Evolutionary conservation across 2,113 vertebrate species (phyloP).

Genomic region (Neopipo cinnamomea): DNA sequence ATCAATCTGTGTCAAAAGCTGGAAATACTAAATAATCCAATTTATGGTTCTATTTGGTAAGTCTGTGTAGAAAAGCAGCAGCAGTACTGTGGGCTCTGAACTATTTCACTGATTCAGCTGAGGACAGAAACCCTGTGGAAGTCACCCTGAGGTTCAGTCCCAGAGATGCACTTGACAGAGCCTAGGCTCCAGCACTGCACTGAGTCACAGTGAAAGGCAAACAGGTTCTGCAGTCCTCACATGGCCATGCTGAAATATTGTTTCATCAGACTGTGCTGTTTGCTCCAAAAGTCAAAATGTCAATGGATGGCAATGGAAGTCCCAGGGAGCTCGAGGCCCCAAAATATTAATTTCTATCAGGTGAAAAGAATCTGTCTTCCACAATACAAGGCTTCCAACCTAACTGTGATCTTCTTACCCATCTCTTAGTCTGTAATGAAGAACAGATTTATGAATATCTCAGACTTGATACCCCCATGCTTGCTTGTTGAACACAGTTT

Average conservation of each 20-base stretch:
- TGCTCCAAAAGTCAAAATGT: not conserved
- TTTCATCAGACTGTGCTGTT: not conserved
- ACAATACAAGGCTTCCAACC: not conserved
- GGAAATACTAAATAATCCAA: not conserved
- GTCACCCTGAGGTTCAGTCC: not conserved
- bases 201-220: rapidly evolving
- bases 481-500: not conserved
- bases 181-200: not conserved
- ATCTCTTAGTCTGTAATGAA: not conserved
- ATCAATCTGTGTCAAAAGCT: not conserved
- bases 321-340: not conserved
- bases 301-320: not conserved
- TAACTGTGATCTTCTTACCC: not conserved
- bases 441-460: not conserved
- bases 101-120: not conserved
- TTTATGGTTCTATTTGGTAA: not conserved
- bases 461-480: not conserved
- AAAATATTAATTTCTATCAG: not conserved
- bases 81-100: not conserved
- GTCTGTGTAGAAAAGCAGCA: not conserved
- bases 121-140: not conserved
- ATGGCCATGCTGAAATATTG: not conserved
- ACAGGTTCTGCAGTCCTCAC: not conserved
- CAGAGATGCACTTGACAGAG: not conserved
- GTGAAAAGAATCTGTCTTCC: not conserved